Conservation (phyloP, 2,113 vertebrate species). For the Enhydra lutris region DNA sequence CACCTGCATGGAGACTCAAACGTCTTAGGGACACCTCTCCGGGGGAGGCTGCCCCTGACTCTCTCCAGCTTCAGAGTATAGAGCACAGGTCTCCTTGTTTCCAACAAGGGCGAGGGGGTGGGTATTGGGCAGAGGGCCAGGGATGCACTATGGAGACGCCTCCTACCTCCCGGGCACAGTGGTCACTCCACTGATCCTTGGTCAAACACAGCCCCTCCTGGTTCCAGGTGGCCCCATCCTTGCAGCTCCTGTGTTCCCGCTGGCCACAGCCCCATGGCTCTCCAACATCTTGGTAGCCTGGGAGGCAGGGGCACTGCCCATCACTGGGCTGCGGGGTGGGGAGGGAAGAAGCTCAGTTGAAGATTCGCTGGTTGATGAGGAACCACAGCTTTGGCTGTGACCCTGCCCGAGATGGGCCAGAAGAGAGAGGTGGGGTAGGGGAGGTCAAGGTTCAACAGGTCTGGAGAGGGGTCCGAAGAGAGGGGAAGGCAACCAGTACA, state of each 20-base stretch:
- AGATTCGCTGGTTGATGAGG: neutral
- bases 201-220: slow-evolving; percentile 89
- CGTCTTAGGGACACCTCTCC: neutral
- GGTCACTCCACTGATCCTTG: slow-evolving; percentile 83
- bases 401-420: neutral
- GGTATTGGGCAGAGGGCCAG: neutral
- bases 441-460: neutral
- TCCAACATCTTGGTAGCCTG: slow-evolving; percentile 76
- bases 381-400: neutral
- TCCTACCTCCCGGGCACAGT: slow-evolving; percentile 89
- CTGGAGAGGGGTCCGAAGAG: neutral
- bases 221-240: slow-evolving; percentile 80
- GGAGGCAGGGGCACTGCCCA: slow-evolving; percentile 85
- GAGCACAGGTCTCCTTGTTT: neutral
- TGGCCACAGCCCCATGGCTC: slow-evolving; percentile 78
- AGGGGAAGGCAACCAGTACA: neutral
- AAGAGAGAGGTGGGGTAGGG: neutral
- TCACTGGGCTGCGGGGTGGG: slow-evolving; percentile 86
- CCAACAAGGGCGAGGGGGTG: neutral
- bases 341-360: neutral
- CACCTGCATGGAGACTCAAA: slow-evolving; percentile 81
- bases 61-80: neutral
- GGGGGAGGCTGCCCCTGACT: neutral
- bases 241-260: slow-evolving; percentile 81
- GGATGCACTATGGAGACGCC: neutral